Base-by-base conservation (phyloP, 2,888 invertebrate species). In the Phlogophora meticulosa region DNA sequence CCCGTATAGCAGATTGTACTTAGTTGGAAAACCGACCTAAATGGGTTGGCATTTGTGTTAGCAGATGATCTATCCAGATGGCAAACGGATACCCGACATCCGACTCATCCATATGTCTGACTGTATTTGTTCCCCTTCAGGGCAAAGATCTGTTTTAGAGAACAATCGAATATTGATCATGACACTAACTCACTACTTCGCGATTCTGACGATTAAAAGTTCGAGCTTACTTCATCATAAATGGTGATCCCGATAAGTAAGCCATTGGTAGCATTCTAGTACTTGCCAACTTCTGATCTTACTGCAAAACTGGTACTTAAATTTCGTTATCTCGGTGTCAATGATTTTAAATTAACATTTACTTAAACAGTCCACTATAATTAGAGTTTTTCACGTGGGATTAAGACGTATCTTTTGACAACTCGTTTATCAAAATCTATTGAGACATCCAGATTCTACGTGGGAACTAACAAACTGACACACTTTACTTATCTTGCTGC, bases 381-480 rank as follows among this genome's bases (percentile, higher is more conserved):
- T 72, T 59, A 42, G 7, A 17, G 11, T 64, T 78, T 45, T 72
- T 73, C 73, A 55, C 76, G 64, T 80, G 80, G 61, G 80, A 80
- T 69, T 58, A 20, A 40, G 22, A 46, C 24, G 34, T 51, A 66
- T 72, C 68, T 72, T 80, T 72, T 65, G 64, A 65, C 53, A 52
- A 64, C 32, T 24, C 34, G 24, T 80, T 72, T 70, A 72, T 80
- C 67, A 64, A 55, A 82, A 76, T 62, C 62, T 57, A 56, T 67
- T 72, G 80, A 82, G 68, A 10, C 66, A 64, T 76, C 76, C 56
- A 62, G 80, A 63, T 59, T 32, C 20, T 59, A 57, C 82, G 76
- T 80, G 80, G 40, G 82, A 72, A 67, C 62, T 15, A 63, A 57
- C 45, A 13, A 24, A 56, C 58, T 67, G 66, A 57, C 82, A 80